A percentile compares a stretch with the other conserved stretches of the same genome.
These are phyloP conservation scores for Caenorhabditis elegans DNA, from an alignment of 1,140 invertebrate species.

Conservation along the genomic window WBcel235 BX284606.5:4672501-4673000, in stretches of 20 bases:
- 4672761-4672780: not conserved
- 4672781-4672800: constrained; percentile 2
- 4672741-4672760: constrained; percentile 54
- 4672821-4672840: constrained; percentile 53
- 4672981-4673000: no score
- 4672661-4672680: constrained; percentile 94
- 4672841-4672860: constrained; percentile 59
- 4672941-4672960: not conserved
- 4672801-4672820: not conserved
- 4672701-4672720: constrained; percentile 81
- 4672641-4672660: constrained; percentile 74
- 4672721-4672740: constrained; percentile 76
- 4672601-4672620: no score
- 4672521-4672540: no score
- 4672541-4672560: no score
- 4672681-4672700: constrained; percentile 90
- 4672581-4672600: no score
- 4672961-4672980: no score
- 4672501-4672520: no score
- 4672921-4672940: constrained; percentile 43
- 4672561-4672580: no score
- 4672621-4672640: no score
- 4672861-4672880: constrained; percentile 57
- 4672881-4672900: constrained; percentile 53
- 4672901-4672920: constrained; percentile 50